These are phyloP conservation scores for Menidia beryllina DNA, from an alignment of 2,113 vertebrate species.

Conservation along the genomic window DNA sequence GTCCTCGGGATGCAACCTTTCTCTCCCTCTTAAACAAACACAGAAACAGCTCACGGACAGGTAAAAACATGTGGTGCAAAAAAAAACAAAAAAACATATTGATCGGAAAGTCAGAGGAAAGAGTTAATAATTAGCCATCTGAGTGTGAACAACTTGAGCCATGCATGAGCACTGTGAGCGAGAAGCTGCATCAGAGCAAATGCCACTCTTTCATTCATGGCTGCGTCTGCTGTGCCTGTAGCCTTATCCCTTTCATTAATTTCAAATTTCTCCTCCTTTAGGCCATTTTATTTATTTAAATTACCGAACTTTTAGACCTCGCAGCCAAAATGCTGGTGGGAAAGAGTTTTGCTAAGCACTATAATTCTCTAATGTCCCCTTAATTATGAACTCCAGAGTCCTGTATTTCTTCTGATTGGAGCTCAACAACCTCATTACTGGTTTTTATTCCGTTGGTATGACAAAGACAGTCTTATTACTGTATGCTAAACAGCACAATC, in stretches of 20 bases:
- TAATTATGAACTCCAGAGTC: background rate
- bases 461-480: background rate
- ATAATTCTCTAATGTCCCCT: slow-evolving; percentile 6
- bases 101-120: slow-evolving; percentile 49
- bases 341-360: slow-evolving; percentile 7
- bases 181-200: slow-evolving; percentile 18
- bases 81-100: slow-evolving; percentile 31
- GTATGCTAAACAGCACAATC: background rate
- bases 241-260: slow-evolving; percentile 46
- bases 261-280: slow-evolving; percentile 3
- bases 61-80: slow-evolving; percentile 19
- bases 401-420: background rate
- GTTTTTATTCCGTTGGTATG: background rate
- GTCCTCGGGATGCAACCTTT: slow-evolving; percentile 35
- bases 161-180: slow-evolving; percentile 12
- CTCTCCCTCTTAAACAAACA: slow-evolving; percentile 9
- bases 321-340: slow-evolving; percentile 14
- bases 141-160: slow-evolving; percentile 20
- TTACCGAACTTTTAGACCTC: slow-evolving; percentile 2
- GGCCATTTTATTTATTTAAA: slow-evolving; percentile 30
- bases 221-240: slow-evolving; percentile 22
- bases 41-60: background rate
- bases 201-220: slow-evolving; percentile 13
- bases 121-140: slow-evolving; percentile 28
- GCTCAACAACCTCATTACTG: background rate